Base-by-base conservation (phyloP, 2,888 invertebrate genomes). In the Hylaea fasciaria region DNA sequence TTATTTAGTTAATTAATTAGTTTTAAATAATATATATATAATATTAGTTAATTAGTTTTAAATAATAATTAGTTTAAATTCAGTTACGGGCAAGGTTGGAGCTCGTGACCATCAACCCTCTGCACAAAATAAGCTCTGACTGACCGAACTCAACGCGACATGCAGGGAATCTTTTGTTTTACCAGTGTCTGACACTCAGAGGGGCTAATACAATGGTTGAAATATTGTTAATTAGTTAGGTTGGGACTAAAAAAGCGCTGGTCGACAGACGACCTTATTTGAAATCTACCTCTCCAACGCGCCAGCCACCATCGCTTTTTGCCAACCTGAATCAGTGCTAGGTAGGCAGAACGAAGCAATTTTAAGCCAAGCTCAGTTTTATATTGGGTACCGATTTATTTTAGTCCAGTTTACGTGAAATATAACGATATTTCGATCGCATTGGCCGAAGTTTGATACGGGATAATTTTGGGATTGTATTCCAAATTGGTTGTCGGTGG, bases 261-360 rank as follows among this genome's bases (percentile, higher is more conserved):
- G 10, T 37, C 37, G 1, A 43, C 11, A 43, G 12, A 43, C 0
- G 4, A 10, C 1, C 32, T 32, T 12, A 0, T 45, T 44, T 32
- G 16, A 57, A 53, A 44, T 57, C 53, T 51, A 54, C 51, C 43
- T n/a, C 2, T 4, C 11, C 56, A 52, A 56, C 40, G 32, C 29
- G 56, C 47, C 41, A 29, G 51, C 47, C 51, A 48, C n/a, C 12
- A 5, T 50, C 45, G 43, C 53, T 80, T 76, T 76, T 71, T 73
- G 68, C 68, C 69, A 57, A 55, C 65, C 71, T 70, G 71, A 69
- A 64, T 69, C 72, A 71, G 64, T 72, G 79, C 78, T 73, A 60
- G 70, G 68, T 76, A 73, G 77, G 79, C 78, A 76, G 70, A 75
- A 73, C 71, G 73, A 70, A 74, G 74, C 79, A 79, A 78, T 79